These are phyloP conservation scores for Cryptomyrus ogoouensis DNA, from an alignment of 2,113 vertebrate species.

Conservation along the genomic window DNA sequence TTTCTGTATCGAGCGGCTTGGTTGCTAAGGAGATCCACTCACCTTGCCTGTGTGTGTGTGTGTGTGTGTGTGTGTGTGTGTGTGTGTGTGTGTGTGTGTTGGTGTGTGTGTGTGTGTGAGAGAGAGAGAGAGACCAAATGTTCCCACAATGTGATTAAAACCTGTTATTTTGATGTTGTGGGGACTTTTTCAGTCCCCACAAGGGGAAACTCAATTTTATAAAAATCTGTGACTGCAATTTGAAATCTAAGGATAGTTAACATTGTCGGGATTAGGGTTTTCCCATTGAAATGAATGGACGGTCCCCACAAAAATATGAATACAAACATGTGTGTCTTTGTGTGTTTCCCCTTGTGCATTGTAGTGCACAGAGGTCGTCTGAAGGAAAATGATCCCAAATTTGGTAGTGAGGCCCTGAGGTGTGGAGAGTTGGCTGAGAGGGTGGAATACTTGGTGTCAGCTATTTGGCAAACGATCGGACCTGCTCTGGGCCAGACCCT, in stretches of 20 bases:
- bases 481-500: neutral
- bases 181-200: no score
- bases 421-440: neutral
- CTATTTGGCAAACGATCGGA: neutral
- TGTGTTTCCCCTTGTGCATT: neutral
- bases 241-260: neutral
- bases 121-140: neutral
- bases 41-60: neutral
- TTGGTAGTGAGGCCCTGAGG: neutral
- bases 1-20: neutral
- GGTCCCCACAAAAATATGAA: neutral
- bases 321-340: neutral
- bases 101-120: neutral
- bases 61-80: neutral
- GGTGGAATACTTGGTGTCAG: neutral
- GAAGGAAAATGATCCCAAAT: neutral
- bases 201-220: no score
- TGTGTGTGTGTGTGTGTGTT: neutral
- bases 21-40: neutral
- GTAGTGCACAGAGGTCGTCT: neutral
- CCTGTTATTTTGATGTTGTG: no score
- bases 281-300: neutral
- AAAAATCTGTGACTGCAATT: neutral
- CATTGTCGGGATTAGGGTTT: neutral
- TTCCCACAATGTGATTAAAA: no score